A percentile compares a stretch with the other conserved stretches of the same genome.
Evolutionary conservation across 2,113 vertebrate species (phyloP).

Genomic region (Microtus richardsoni): DNA sequence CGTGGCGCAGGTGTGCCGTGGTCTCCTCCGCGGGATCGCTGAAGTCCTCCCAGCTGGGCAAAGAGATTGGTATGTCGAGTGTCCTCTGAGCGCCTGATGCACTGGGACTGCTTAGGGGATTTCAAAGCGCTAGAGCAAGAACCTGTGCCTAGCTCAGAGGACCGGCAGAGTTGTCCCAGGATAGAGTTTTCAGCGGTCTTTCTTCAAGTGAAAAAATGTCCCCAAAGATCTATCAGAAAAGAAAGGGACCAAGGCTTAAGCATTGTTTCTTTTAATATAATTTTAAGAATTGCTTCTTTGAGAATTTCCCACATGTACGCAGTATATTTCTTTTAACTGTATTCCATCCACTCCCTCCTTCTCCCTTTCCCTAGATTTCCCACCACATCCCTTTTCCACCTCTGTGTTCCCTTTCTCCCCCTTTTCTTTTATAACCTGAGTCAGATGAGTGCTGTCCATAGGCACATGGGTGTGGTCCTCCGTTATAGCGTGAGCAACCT

Average conservation of each 20-base stretch:
- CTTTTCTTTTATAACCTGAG: too few relatives aligned
- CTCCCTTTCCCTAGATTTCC: neutral
- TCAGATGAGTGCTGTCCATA: neutral
- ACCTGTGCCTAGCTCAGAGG: neutral
- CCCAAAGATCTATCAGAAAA: neutral
- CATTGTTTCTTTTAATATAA: neutral
- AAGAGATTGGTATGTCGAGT: constrained; percentile 87
- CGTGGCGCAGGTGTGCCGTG: constrained; percentile 86
- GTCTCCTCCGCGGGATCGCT: constrained; percentile 91
- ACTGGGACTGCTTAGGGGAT: neutral
- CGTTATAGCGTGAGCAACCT: neutral
- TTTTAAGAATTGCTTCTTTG: neutral
- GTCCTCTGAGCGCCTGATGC: neutral
- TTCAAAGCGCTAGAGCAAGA: neutral
- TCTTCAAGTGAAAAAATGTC: neutral
- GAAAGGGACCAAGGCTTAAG: neutral
- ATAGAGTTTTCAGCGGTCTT: neutral
- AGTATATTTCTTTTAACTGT: neutral
- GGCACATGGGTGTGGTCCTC: neutral
- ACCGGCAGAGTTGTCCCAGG: neutral
- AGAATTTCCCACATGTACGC: neutral
- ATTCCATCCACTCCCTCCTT: neutral
- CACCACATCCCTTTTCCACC: neutral
- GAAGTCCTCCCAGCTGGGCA: constrained; percentile 86
- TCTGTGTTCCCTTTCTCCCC: neutral